Evolutionary conservation across 2,113 vertebrate genomes (phyloP).

Genomic region (Pteronura brasiliensis): DNA sequence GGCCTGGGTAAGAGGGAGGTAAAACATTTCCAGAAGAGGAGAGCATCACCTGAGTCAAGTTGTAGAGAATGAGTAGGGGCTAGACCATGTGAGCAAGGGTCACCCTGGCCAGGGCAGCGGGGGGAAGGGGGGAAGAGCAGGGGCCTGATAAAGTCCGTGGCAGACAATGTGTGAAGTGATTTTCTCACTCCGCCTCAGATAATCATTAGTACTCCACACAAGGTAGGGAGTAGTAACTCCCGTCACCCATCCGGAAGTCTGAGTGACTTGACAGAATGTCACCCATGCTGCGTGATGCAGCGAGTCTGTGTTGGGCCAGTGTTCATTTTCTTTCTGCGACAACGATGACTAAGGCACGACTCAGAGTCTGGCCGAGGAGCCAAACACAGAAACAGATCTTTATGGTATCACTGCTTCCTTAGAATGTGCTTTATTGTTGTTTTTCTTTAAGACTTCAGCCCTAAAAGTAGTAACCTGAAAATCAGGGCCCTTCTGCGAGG

Average conservation of each 20-base stretch:
- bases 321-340: neutral
- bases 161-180: neutral
- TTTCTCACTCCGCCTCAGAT: neutral
- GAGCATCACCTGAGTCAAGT: neutral
- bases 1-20: neutral
- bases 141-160: neutral
- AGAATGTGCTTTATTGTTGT: neutral
- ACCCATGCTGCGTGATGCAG: neutral
- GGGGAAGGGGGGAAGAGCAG: neutral
- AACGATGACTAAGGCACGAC: slow-evolving; percentile 15
- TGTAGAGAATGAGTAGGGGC: neutral
- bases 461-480: slow-evolving; percentile 24
- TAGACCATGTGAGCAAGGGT: neutral
- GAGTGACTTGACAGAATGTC: slow-evolving; percentile 27
- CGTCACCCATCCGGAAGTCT: neutral
- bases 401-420: neutral
- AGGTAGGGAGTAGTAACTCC: neutral
- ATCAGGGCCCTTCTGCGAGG: slow-evolving; percentile 52
- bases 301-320: neutral
- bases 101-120: neutral
- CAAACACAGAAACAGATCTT: neutral
- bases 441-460: slow-evolving; percentile 32
- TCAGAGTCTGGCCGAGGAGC: neutral
- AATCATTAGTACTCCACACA: neutral
- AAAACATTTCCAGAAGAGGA: neutral